phyloP scores from a whole-genome alignment of 2,888 invertebrate genomes.

The Dyspetes luteomarginatus region DNA sequence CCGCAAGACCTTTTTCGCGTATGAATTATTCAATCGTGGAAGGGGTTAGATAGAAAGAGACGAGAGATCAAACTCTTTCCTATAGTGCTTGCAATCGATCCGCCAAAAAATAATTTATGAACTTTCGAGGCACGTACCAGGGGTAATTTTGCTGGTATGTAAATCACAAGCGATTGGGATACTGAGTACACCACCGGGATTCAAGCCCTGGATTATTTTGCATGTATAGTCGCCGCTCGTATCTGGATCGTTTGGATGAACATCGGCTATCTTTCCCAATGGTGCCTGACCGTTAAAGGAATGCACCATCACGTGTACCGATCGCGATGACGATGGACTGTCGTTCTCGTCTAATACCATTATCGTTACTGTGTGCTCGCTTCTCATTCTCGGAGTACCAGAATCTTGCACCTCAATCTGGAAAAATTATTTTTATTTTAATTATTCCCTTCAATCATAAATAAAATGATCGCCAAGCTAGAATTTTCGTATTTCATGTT shows the following conservation, averaged over 20 bases:
- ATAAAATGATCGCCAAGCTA: neutral
- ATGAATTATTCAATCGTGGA: conserved; percentile 76
- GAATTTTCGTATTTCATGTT: too few species aligned
- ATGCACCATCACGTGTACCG: conserved; percentile 91
- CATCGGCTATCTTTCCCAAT: conserved; percentile 93
- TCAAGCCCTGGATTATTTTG: conserved; percentile 88
- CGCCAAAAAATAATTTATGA: conserved; percentile 71
- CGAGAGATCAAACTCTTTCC: conserved; percentile 21
- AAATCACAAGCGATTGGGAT: conserved; percentile 93
- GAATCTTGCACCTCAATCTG: conserved; percentile 94
- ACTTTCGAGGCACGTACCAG: conserved; percentile 81
- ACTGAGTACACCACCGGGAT: conserved; percentile 86
- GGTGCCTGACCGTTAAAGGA: conserved; percentile 91
- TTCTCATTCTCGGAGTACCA: conserved; percentile 92
- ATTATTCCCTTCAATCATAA: neutral
- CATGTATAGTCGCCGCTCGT: conserved; percentile 95
- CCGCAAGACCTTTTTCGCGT: conserved; percentile 45
- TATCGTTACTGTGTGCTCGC: conserved; percentile 90
- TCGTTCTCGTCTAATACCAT: conserved; percentile 95
- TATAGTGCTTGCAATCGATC: conserved; percentile 46
- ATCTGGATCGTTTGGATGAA: conserved; percentile 96
- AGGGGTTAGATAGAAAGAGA: conserved; percentile 15
- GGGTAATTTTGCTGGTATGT: conserved; percentile 89
- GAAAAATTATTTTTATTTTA: neutral
- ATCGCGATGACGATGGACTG: conserved; percentile 93